These are phyloP conservation scores for Ramphastos sulfuratus DNA, from an alignment of 2,113 vertebrate genomes.

Conservation along the genomic window DNA sequence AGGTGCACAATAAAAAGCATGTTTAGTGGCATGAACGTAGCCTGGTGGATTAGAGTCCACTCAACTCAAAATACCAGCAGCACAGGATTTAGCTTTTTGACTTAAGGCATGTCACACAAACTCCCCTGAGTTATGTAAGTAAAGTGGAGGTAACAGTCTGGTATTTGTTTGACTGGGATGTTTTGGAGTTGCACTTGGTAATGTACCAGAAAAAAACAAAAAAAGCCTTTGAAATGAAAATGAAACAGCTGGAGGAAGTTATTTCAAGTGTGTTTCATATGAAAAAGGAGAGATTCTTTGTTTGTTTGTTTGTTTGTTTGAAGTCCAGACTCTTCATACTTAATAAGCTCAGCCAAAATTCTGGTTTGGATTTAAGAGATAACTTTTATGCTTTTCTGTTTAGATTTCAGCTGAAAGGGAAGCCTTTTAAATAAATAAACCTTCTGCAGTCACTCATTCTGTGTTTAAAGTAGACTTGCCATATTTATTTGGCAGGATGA, in stretches of 20 bases:
- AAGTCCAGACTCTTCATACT: conserved; percentile 17
- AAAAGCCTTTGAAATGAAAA: conserved; percentile 14
- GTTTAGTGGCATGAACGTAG: background rate
- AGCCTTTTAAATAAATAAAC: conserved; percentile 63
- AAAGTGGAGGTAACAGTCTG: background rate
- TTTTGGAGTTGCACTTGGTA: background rate
- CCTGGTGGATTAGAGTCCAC: conserved; percentile 15
- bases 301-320: conserved; percentile 8
- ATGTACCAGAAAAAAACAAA: background rate
- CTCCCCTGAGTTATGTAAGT: background rate
- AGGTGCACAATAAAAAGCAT: conserved; percentile 47
- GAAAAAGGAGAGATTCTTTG: background rate
- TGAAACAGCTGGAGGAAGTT: background rate
- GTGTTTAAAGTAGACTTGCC: conserved; percentile 51
- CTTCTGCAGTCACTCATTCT: conserved; percentile 40
- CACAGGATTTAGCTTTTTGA: background rate
- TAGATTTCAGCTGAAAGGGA: conserved; percentile 58
- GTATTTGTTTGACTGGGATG: background rate
- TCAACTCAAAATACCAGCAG: background rate
- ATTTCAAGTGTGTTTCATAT: conserved; percentile 32
- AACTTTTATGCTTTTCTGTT: conserved; percentile 46
- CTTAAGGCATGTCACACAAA: background rate
- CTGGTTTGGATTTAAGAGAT: conserved; percentile 25
- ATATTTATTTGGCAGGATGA: conserved; percentile 9
- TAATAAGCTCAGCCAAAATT: conserved; percentile 19